Evolutionary conservation across 1,140 invertebrate species (phyloP).

Genomic region (Notospermus geniculatus): DNA sequence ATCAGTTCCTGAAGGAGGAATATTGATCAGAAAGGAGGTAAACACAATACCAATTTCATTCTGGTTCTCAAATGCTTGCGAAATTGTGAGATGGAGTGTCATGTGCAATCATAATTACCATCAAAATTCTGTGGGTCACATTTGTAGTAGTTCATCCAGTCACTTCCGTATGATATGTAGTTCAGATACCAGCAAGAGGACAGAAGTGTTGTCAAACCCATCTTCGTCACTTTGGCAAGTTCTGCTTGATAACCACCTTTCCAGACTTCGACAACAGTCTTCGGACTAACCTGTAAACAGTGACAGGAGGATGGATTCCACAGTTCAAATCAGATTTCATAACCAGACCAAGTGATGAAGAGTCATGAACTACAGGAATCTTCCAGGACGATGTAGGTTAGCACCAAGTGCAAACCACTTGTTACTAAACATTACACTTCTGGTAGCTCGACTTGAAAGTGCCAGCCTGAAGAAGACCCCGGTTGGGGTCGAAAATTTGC

Average conservation of each 20-base stretch:
- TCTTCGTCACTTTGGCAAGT: conserved; percentile 52
- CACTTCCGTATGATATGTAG: conserved; percentile 66
- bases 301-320: not conserved
- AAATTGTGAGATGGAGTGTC: not conserved
- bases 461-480: too few relatives aligned
- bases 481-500: not conserved
- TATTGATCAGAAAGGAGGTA: too few relatives aligned
- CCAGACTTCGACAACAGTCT: conserved; percentile 61
- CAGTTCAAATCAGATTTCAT: too few relatives aligned
- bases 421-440: not conserved
- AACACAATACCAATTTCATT: not conserved
- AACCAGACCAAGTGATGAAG: too few relatives aligned
- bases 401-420: too few relatives aligned
- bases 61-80: not conserved
- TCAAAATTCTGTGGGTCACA: conserved; percentile 70
- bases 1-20: conserved; percentile 33
- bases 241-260: conserved; percentile 49
- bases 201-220: conserved; percentile 60
- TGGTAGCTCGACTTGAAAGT: too few relatives aligned
- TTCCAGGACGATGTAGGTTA: too few relatives aligned
- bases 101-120: conserved; percentile 26
- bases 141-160: conserved; percentile 76
- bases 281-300: conserved; percentile 35
- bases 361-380: too few relatives aligned
- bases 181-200: conserved; percentile 87